phyloP scores from a whole-genome alignment of 2,888 invertebrate species.

The Lordiphosa fenestrarum region DNA sequence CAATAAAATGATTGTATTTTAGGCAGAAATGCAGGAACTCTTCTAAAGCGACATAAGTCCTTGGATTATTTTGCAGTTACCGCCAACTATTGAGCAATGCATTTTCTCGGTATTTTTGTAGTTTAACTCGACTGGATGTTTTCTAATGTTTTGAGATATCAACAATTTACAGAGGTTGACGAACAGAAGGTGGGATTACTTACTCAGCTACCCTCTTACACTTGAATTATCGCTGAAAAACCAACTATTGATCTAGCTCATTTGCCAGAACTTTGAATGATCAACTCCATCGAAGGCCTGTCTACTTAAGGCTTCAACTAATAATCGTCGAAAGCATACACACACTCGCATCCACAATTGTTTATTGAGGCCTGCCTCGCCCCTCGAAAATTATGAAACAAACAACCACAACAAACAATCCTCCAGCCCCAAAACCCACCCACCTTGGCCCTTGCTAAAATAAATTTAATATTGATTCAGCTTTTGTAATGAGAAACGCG shows the following conservation, averaged over 20 bases:
- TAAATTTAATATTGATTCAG: slow-evolving; percentile 74
- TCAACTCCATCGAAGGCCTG: slow-evolving; percentile 28
- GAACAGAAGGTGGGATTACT: no score
- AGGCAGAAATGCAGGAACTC: no score
- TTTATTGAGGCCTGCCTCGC: slow-evolving; percentile 18
- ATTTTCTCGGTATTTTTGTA: no score
- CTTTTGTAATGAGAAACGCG: slow-evolving; percentile 72
- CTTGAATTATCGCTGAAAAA: no score
- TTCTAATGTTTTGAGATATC: no score
- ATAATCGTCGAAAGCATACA: slow-evolving; percentile 19
- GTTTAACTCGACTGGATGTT: no score
- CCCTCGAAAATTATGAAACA: slow-evolving; percentile 47
- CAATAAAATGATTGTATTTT: no score
- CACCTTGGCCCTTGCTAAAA: slow-evolving; percentile 42
- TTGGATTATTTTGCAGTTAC: no score
- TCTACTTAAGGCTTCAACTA: slow-evolving; percentile 37
- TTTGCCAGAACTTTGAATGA: slow-evolving; percentile 8
- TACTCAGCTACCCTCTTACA: no score
- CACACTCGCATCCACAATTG: slow-evolving; percentile 20
- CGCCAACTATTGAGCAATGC: no score
- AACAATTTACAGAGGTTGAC: no score
- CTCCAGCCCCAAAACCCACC: background rate
- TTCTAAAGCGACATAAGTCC: no score
- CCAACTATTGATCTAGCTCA: background rate
- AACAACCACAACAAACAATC: slow-evolving; percentile 54